phyloP scores from a whole-genome alignment of 2,113 vertebrate genomes.

The Centrocercus urophasianus region DNA sequence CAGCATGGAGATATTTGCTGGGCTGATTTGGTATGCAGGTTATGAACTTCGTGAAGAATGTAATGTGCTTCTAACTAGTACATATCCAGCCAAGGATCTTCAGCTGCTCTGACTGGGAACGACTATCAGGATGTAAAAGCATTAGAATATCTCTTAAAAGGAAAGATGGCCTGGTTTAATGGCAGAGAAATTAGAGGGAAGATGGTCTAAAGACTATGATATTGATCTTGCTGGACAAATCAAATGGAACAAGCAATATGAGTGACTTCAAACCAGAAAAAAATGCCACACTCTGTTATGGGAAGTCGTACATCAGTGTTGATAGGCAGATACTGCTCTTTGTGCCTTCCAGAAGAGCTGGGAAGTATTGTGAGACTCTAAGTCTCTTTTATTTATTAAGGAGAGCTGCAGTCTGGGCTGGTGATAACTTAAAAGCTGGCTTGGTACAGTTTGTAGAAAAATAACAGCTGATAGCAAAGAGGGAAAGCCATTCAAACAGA shows the following conservation, averaged over 20 bases:
- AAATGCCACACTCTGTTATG: too few relatives aligned
- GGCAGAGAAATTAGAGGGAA: background rate
- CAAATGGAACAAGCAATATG: background rate
- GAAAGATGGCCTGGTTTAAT: background rate
- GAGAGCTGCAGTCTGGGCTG: background rate
- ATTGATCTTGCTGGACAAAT: background rate
- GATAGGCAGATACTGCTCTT: background rate
- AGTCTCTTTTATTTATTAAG: too few relatives aligned
- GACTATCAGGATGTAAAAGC: background rate
- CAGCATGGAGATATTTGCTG: background rate
- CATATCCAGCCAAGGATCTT: background rate
- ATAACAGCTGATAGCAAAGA: background rate
- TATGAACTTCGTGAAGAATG: background rate
- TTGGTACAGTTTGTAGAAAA: background rate
- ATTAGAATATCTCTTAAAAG: background rate
- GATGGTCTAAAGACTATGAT: background rate
- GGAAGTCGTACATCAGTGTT: background rate
- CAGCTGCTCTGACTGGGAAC: background rate
- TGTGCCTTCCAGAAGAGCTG: background rate
- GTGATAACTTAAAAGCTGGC: background rate
- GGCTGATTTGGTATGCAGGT: background rate
- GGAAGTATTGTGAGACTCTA: background rate
- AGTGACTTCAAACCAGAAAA: background rate
- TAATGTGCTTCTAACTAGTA: rapidly evolving
- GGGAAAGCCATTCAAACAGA: background rate